phyloP scores from a whole-genome alignment of 2,113 vertebrate genomes.

The Equus przewalskii region DNA sequence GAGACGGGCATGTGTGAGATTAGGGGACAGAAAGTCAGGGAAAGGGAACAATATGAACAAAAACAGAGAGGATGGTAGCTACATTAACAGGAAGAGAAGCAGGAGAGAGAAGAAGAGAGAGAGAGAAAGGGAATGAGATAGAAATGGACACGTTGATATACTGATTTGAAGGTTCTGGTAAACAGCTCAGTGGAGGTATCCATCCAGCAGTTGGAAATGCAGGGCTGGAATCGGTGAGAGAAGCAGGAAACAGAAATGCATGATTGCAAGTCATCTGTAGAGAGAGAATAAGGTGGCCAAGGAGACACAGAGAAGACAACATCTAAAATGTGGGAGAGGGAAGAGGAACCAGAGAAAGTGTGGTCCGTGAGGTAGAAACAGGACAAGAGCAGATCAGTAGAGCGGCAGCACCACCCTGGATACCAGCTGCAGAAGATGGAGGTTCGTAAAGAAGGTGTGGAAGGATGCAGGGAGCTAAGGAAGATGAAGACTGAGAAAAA shows the following conservation, averaged over 20 bases:
- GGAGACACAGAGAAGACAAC: not conserved
- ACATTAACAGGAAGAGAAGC: not conserved
- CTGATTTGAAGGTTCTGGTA: not conserved
- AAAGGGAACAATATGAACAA: not conserved
- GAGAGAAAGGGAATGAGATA: not conserved
- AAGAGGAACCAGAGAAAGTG: not conserved
- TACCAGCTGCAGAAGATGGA: not conserved
- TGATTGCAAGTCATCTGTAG: not conserved
- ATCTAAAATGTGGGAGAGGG: not conserved
- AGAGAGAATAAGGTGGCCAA: not conserved
- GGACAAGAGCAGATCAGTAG: rapidly evolving
- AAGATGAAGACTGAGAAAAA: not conserved
- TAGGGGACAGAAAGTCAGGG: not conserved
- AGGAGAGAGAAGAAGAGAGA: not conserved
- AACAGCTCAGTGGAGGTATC: not conserved
- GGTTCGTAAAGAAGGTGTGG: not conserved
- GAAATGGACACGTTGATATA: not conserved
- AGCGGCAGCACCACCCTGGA: not conserved
- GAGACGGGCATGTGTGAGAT: not conserved
- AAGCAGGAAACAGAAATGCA: not conserved
- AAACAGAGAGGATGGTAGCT: not conserved
- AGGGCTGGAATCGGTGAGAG: not conserved
- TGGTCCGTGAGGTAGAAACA: not conserved
- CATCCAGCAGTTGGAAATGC: not conserved
- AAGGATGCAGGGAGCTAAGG: not conserved